Evolutionary conservation across 2,797 vertebrate species (phyloP).

Genomic region (Catostomus latipinnis): DNA sequence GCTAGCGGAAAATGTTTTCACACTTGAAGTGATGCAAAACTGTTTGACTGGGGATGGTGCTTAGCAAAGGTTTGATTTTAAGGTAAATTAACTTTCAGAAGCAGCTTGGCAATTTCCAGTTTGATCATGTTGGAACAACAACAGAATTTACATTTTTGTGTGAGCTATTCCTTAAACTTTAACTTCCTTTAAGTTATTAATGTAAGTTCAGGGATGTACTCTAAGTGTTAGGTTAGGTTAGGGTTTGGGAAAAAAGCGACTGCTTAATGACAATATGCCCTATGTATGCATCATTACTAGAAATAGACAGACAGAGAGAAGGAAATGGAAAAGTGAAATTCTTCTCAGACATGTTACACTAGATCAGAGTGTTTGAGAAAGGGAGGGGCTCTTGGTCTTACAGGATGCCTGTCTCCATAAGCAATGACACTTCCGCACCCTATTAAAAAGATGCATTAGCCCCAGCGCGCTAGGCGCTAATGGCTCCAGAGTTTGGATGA

Average conservation of each 20-base stretch:
- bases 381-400: conserved; percentile 47
- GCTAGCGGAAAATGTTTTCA: no score
- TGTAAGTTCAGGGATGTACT: no score
- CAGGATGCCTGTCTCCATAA: conserved; percentile 55
- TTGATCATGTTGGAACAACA: no score
- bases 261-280: conserved; percentile 1
- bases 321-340: not conserved
- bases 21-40: no score
- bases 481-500: conserved; percentile 58
- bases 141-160: no score
- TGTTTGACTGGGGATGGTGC: no score
- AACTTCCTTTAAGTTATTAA: no score
- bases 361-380: conserved; percentile 38
- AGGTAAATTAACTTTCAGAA: no score
- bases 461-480: conserved; percentile 48
- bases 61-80: no score
- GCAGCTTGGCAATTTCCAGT: no score
- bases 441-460: conserved; percentile 64
- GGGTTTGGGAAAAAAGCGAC: not conserved
- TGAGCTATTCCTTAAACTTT: no score
- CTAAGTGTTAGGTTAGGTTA: no score
- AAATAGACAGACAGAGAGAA: not conserved
- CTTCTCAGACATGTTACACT: conserved; percentile 27
- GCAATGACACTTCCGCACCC: conserved; percentile 59
- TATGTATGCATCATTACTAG: conserved; percentile 1